Percentiles rank a stretch among this genome's conserved stretches.
These are phyloP conservation scores for Nanorana parkeri DNA, from an alignment of 2,113 vertebrate genomes.

Conservation along the genomic window DNA sequence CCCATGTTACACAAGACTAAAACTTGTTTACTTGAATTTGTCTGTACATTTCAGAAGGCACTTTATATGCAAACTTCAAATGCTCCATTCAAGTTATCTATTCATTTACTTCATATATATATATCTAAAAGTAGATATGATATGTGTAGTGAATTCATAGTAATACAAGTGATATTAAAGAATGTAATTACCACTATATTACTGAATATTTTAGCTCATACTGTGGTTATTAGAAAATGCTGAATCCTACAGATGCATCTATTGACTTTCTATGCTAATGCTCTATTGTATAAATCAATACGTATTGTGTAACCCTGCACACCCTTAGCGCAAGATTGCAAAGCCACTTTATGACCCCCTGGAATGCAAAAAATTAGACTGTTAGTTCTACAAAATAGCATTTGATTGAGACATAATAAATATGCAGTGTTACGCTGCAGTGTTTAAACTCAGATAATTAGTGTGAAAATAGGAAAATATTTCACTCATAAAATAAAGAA, in stretches of 20 bases:
- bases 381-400: background rate
- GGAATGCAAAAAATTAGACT: slow-evolving; percentile 3
- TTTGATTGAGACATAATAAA: slow-evolving; percentile 7
- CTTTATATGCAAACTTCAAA: background rate
- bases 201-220: slow-evolving; percentile 1
- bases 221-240: background rate
- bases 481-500: too few relatives aligned
- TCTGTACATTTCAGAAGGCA: too few relatives aligned
- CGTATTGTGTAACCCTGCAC: slow-evolving; percentile 1
- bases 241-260: background rate
- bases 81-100: background rate
- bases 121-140: background rate
- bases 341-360: background rate
- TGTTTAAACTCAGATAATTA: too few relatives aligned
- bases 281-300: background rate
- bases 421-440: too few relatives aligned
- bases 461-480: too few relatives aligned
- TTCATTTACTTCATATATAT: background rate
- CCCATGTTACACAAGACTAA: too few relatives aligned
- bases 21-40: background rate
- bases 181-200: background rate
- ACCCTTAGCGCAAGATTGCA: background rate
- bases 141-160: background rate
- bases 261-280: background rate
- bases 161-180: background rate